Evolutionary conservation across 2,888 invertebrate species (phyloP).

Genomic region (Latrodectus hesperus): DNA sequence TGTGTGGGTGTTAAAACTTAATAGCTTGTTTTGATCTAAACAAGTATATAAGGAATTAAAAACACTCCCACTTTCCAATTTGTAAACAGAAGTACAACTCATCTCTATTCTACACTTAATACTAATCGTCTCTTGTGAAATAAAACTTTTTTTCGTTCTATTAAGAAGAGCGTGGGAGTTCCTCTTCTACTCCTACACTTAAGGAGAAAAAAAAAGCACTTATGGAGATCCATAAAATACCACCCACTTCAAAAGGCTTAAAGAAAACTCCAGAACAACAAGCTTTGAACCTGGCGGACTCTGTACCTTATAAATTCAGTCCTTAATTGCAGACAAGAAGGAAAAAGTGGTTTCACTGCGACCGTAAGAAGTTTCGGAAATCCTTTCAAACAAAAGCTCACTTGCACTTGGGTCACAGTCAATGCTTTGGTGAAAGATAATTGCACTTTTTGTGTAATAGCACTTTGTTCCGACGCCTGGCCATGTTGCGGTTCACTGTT

Average conservation of each 20-base stretch:
- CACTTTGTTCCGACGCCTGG: background rate
- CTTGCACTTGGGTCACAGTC: slow-evolving; percentile 1
- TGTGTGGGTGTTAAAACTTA: no score
- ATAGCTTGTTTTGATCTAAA: no score
- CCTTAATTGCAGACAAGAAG: background rate
- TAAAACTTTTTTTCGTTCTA: no score
- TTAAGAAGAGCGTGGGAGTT: slow-evolving; percentile 30
- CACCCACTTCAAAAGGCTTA: slow-evolving; percentile 17
- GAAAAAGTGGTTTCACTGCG: background rate
- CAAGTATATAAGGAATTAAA: no score
- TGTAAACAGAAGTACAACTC: no score
- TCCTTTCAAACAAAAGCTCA: background rate
- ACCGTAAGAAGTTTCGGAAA: background rate
- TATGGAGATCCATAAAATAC: slow-evolving; percentile 14
- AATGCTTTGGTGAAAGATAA: background rate
- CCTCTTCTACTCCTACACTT: slow-evolving; percentile 38
- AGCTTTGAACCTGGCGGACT: no score
- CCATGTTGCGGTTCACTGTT: no score
- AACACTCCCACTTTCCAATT: no score
- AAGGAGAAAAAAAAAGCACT: slow-evolving; percentile 1
- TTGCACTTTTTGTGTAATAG: background rate
- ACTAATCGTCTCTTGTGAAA: no score
- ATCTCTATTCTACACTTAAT: no score
- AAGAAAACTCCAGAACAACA: no score
- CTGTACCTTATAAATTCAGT: background rate